phyloP scores from a whole-genome alignment of 1,140 invertebrate genomes.

The Heliconius hermathena region DNA sequence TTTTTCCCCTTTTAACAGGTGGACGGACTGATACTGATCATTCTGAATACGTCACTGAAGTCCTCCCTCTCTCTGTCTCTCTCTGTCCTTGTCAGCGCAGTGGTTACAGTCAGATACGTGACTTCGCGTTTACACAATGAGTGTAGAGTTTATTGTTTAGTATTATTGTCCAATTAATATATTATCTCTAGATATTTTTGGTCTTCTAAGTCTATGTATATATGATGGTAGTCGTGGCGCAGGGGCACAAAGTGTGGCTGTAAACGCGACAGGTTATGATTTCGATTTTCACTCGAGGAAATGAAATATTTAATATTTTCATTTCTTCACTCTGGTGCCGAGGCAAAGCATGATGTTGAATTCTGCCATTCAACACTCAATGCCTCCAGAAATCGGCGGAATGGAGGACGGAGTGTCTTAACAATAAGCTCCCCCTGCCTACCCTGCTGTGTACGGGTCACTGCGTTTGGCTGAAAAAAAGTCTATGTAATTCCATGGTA shows the following conservation, averaged over 20 bases:
- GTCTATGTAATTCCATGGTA: neutral
- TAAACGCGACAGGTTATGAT: no score
- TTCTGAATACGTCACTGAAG: conserved; percentile 26
- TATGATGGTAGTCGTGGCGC: no score
- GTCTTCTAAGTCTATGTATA: no score
- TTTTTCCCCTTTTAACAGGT: neutral
- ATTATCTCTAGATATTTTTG: neutral
- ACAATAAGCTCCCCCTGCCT: no score
- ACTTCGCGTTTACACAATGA: neutral
- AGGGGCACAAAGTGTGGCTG: no score
- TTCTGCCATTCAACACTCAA: no score
- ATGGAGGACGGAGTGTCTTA: no score
- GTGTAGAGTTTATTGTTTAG: neutral
- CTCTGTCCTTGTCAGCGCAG: neutral
- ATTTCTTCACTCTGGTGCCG: no score
- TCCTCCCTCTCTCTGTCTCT: neutral
- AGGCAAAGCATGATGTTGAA: no score
- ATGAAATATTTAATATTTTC: no score
- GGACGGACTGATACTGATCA: conserved; percentile 30
- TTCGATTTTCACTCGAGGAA: no score
- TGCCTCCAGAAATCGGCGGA: no score
- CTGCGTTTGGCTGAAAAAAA: neutral
- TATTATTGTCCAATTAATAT: neutral
- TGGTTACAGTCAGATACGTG: neutral
- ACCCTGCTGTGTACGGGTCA: neutral